Conservation (phyloP, 2,797 vertebrate species). For the Merluccius polli region DNA sequence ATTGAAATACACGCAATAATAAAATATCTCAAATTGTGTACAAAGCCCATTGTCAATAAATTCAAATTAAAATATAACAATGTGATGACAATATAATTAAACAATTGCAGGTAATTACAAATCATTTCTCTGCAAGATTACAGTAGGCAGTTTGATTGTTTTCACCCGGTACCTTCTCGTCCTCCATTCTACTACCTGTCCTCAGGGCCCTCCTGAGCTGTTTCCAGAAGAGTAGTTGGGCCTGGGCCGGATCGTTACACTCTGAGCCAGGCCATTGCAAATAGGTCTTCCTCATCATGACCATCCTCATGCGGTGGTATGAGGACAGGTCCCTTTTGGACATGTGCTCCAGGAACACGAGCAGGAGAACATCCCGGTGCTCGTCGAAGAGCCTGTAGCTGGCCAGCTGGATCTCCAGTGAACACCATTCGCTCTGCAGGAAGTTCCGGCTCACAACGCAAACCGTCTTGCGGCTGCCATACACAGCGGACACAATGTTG, state of each 20-base stretch:
- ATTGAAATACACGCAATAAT: not conserved
- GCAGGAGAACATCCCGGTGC: constrained; percentile 79
- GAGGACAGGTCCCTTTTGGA: constrained; percentile 73
- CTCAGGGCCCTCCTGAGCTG: constrained; percentile 72
- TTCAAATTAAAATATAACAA: not conserved
- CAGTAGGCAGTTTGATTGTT: constrained; percentile 25
- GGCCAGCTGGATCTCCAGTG: constrained; percentile 84
- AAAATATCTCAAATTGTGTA: not conserved
- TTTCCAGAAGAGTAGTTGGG: constrained; percentile 80
- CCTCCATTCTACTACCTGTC: constrained; percentile 46
- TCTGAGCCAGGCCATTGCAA: constrained; percentile 76
- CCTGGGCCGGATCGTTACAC: constrained; percentile 64
- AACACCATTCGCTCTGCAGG: constrained; percentile 86
- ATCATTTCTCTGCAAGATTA: constrained; percentile 44
- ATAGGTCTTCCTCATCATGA: constrained; percentile 84
- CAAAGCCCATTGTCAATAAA: not conserved
- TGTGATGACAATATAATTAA: not conserved
- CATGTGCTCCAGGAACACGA: constrained; percentile 80
- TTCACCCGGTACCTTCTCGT: constrained; percentile 26
- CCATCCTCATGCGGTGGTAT: constrained; percentile 84
- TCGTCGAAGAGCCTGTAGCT: constrained; percentile 85
- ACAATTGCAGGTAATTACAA: not conserved
- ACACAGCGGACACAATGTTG: constrained; percentile 83
- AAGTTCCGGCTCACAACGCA: constrained; percentile 82
- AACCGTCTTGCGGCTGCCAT: constrained; percentile 81